These are phyloP conservation scores for Cerastoderma edule DNA, from an alignment of 2,888 invertebrate species.

Conservation along the genomic window DNA sequence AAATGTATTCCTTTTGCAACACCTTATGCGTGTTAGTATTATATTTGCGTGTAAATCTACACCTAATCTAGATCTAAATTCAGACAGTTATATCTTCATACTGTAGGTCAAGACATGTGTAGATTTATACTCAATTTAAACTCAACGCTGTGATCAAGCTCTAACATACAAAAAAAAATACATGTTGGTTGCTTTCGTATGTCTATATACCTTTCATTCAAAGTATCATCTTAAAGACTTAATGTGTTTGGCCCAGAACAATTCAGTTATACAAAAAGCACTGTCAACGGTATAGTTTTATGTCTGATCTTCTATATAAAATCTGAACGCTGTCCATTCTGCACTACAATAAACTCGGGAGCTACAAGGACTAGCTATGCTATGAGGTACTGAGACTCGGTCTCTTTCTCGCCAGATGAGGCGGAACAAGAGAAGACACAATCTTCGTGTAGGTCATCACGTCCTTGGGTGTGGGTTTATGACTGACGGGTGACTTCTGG, in stretches of 20 bases:
- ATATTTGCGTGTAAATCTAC: background rate
- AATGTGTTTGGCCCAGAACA: background rate
- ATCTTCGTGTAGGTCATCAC: slow-evolving; percentile 18
- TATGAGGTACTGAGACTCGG: slow-evolving; percentile 4
- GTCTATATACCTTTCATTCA: background rate
- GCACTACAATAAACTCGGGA: background rate
- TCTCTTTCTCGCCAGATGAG: slow-evolving; percentile 17
- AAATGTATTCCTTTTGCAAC: too few relatives aligned
- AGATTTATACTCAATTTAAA: background rate
- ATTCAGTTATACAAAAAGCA: background rate
- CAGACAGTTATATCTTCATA: slow-evolving; percentile 4
- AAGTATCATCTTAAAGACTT: background rate
- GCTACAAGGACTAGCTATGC: background rate
- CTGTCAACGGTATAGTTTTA: background rate
- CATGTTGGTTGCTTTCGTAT: background rate
- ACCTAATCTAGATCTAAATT: slow-evolving; percentile 2
- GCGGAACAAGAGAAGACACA: slow-evolving; percentile 7
- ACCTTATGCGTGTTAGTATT: too few relatives aligned
- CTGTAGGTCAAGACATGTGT: background rate
- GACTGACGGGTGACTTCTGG: background rate
- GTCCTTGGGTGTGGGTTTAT: slow-evolving; percentile 10
- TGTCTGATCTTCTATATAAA: background rate
- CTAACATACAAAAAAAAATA: background rate
- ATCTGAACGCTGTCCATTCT: background rate
- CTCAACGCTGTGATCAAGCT: background rate